These are phyloP conservation scores for Spodoptera exigua DNA, from an alignment of 2,888 invertebrate genomes.

Conservation along the genomic window DNA sequence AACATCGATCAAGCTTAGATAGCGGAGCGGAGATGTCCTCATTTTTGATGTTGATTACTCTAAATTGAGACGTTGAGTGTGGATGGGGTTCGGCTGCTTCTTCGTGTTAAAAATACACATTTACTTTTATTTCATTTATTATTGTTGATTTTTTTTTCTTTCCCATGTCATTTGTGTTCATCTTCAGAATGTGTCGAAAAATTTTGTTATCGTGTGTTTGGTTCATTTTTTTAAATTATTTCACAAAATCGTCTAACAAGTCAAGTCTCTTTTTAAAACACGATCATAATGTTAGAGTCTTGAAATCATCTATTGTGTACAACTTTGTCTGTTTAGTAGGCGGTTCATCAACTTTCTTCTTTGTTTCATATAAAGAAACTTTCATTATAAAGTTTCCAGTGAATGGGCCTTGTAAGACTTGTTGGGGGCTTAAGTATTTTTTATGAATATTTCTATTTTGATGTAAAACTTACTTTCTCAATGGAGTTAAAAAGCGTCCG, in stretches of 20 bases:
- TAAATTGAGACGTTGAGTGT: constrained; percentile 45
- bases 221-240: too few relatives aligned
- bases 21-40: constrained; percentile 35
- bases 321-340: constrained; percentile 45
- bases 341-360: constrained; percentile 53
- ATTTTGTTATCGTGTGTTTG: too few relatives aligned
- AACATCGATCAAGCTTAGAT: constrained; percentile 59
- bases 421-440: constrained; percentile 55
- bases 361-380: constrained; percentile 63
- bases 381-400: constrained; percentile 68
- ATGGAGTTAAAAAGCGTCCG: background rate
- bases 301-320: constrained; percentile 52
- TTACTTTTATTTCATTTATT: constrained; percentile 16
- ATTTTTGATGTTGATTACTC: constrained; percentile 58
- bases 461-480: constrained; percentile 31
- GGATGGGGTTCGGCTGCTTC: constrained; percentile 11
- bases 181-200: too few relatives aligned
- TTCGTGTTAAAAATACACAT: constrained; percentile 3
- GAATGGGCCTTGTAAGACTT: constrained; percentile 61
- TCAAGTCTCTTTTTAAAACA: constrained; percentile 20
- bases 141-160: background rate
- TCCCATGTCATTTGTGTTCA: too few relatives aligned
- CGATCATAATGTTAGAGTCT: constrained; percentile 28
- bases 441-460: constrained; percentile 42
- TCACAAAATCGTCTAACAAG: too few relatives aligned